Conservation (phyloP, 2,888 invertebrate genomes). For the Watsonalla cultraria region DNA sequence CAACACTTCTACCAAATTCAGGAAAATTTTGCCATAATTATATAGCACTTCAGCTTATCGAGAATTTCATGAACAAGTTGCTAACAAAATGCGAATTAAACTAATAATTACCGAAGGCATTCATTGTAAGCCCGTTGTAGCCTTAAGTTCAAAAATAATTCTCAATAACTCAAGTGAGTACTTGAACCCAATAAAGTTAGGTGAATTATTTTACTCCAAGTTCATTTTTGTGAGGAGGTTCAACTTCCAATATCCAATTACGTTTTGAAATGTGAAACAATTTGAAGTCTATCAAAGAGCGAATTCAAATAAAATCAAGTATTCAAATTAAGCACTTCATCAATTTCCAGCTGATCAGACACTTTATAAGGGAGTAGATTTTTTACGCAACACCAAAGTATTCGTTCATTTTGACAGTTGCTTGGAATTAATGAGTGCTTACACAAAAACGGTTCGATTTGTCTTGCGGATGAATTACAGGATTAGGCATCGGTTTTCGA, state of each 20-base stretch:
- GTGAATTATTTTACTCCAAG: neutral
- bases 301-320: constrained; percentile 10
- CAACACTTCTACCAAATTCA: no score
- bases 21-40: no score
- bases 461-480: neutral
- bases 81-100: no score
- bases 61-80: no score
- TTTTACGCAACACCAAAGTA: constrained; percentile 4
- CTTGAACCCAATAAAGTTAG: neutral
- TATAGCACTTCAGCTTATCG: no score
- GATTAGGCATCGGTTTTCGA: neutral
- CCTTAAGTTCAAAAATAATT: neutral
- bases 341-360: constrained; percentile 2
- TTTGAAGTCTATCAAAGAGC: constrained; percentile 17
- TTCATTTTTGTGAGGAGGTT: neutral
- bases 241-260: constrained; percentile 20
- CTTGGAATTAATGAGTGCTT: neutral
- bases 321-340: constrained; percentile 19
- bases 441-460: neutral
- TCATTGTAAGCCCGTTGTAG: no score
- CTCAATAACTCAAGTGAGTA: neutral
- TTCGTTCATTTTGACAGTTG: constrained; percentile 7
- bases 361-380: constrained; percentile 3
- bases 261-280: constrained; percentile 13
- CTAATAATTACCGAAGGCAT: no score